Evolutionary conservation across 1,140 invertebrate species (phyloP).

Genomic region (Drosophila parabipectinata): DNA sequence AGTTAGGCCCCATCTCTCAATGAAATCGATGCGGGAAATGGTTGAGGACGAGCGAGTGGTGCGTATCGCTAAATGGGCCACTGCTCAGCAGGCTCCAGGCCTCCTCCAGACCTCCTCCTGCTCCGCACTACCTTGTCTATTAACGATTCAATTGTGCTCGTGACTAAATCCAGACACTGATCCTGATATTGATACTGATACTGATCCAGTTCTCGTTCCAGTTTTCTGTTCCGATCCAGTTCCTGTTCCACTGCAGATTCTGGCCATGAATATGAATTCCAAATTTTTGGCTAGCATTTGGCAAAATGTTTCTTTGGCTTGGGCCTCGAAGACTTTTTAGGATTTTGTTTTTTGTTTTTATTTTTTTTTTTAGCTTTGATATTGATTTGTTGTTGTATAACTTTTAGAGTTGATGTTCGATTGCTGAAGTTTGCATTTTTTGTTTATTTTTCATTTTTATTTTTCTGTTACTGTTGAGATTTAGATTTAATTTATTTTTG

Average conservation of each 20-base stretch:
- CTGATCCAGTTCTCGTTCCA: slow-evolving; percentile 7
- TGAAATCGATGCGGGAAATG: slow-evolving; percentile 97
- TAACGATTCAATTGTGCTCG: slow-evolving; percentile 22
- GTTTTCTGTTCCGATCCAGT: slow-evolving; percentile 9
- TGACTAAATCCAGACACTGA: slow-evolving; percentile 14
- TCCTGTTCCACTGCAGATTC: slow-evolving; percentile 10
- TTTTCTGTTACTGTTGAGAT: background rate
- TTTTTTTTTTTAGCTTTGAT: background rate
- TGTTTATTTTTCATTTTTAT: background rate
- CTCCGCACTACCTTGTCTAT: slow-evolving; percentile 4
- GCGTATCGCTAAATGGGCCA: slow-evolving; percentile 75
- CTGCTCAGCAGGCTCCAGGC: slow-evolving; percentile 41
- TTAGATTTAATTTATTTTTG: slow-evolving; percentile 4
- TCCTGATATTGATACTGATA: slow-evolving; percentile 10
- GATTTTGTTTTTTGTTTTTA: slow-evolving; percentile 13
- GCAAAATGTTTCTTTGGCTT: slow-evolving; percentile 12
- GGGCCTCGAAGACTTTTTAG: background rate
- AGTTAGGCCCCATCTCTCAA: slow-evolving; percentile 97
- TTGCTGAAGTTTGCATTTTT: slow-evolving; percentile 18
- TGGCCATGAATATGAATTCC: slow-evolving; percentile 29
- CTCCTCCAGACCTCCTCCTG: slow-evolving; percentile 5
- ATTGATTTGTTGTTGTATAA: background rate
- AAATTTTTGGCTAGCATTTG: slow-evolving; percentile 36
- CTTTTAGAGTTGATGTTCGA: slow-evolving; percentile 6
- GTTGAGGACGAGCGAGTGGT: slow-evolving; percentile 85